Evolutionary conservation across 2,888 invertebrate genomes (phyloP).

Genomic region (Embidobia sp.): DNA sequence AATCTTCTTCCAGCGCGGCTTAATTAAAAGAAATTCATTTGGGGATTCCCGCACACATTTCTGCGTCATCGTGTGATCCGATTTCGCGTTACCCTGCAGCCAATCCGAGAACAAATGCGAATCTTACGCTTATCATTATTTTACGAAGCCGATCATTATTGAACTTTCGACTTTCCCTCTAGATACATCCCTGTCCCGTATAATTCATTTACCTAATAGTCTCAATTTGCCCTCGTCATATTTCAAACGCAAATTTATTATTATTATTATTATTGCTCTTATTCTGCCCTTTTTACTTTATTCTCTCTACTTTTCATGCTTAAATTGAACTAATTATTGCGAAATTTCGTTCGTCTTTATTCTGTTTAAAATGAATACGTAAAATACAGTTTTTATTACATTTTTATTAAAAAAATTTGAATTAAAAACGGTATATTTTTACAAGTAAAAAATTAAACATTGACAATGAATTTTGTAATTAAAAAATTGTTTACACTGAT

Average conservation of each 20-base stretch:
- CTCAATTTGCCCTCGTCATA: slow-evolving; percentile 3
- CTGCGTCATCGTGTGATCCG: slow-evolving; percentile 67
- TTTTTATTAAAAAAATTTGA: too few relatives aligned
- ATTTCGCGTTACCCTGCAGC: slow-evolving; percentile 58
- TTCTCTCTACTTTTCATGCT: too few relatives aligned
- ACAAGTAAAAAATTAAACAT: too few relatives aligned
- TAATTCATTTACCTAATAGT: slow-evolving; percentile 14
- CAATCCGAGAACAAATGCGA: slow-evolving; percentile 60
- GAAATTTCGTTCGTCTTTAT: too few relatives aligned
- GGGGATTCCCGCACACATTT: slow-evolving; percentile 64
- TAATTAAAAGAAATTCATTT: slow-evolving; percentile 73
- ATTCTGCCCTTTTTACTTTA: too few relatives aligned
- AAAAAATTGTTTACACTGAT: too few relatives aligned
- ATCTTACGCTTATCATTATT: slow-evolving; percentile 61
- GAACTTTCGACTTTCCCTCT: slow-evolving; percentile 6
- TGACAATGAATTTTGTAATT: too few relatives aligned
- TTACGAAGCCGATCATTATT: slow-evolving; percentile 38
- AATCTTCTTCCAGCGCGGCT: slow-evolving; percentile 70
- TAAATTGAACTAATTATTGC: too few relatives aligned
- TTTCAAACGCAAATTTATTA: not conserved
- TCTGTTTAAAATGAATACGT: too few relatives aligned
- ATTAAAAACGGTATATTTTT: too few relatives aligned
- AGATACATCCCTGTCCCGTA: not conserved
- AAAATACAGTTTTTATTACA: too few relatives aligned
- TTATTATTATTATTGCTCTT: too few relatives aligned